Base-by-base conservation (phyloP, 1,140 invertebrate genomes). In the Pemphigus obesinymphae region DNA sequence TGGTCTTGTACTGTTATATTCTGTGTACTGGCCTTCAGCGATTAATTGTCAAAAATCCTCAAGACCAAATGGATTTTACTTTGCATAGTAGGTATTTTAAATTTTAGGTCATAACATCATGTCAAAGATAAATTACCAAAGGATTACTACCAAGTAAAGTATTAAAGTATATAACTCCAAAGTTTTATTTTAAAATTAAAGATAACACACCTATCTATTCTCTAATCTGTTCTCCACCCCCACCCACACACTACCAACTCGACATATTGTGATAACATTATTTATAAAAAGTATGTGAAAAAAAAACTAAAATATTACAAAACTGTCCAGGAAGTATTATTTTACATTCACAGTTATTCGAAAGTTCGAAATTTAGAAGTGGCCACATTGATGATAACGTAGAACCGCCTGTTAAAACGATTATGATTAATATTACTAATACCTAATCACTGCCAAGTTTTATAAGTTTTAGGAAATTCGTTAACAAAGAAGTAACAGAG, bases 151-250 rank as follows among this genome's bases (percentile, higher is more conserved):
- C 5, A n/a, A 40, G 5, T 40, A 26, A 37, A 40, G 37, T n/a
- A n/a, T n/a, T n/a, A n/a, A n/a, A n/a, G n/a, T n/a, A n/a, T 40
- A 68, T 40, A 37, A 37, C 37, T 23, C 17, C 5, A 43, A 72
- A 48, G 43, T 73, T 50, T 50, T 20, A 45, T 70, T 45, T 70
- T 7, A 70, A n/a, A 75, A 53, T 31, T 8, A 75, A 7, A 58
- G 73, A 78, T 78, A 78, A 78, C 50, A 78, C 50, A 29, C 34
- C 34, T 26, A 76, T 40, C 48, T 58, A 40, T 40, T 40, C 15
- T 58, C 23, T 53, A 58, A 55, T 40, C n/a, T 58, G 8, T 53
- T 40, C 15, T n/a, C 31, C 50, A 40, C 20, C 48, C 48, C 20
- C 70, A 43, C 15, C 26, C 17, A 23, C 5, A 6, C 11, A 68